Base-by-base conservation (phyloP, 2,888 invertebrate genomes). In the Halictus ligatus region DNA sequence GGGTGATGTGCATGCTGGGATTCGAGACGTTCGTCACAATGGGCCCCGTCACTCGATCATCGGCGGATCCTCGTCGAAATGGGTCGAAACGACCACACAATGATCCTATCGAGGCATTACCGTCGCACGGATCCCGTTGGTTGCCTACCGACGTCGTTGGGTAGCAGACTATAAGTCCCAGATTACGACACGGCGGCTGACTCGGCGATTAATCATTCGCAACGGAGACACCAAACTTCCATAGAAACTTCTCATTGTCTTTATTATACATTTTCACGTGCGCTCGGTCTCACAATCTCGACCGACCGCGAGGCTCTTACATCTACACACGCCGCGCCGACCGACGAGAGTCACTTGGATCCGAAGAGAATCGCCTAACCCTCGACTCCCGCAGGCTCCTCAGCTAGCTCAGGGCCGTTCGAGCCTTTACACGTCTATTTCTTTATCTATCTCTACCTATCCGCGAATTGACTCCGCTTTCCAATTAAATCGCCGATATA, bases 11-110 rank as follows among this genome's bases (percentile, higher is more conserved):
- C 69, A 78, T 64, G 80, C 80, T 46, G 83, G 60, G 60, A 60
- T 74, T 80, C 80, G 79, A 81, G 83, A 76, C 75, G 73, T 58
- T 82, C 85, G 1, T 76, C 71, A 86, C 83, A 85, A 89, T 88
- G 81, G 85, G 46, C 46, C 50, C 50, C 13, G 40, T 69, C 73
- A 74, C 73, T 84, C 67, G 83, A 54, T 67, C 75, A 48, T 60
- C 75, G 67, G n/a, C 43, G 40, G 64, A 58, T 78, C 71, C 58
- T 54, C 67, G 60, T 48, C 64, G 73, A 74, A 79, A 77, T 60
- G 72, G 78, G 75, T 83, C 76, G 75, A n/a, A 85, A 77, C n/a
- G 58, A n/a, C 58, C 58, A 58, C 10, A 12, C 58, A 25, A 58
- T 50, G 48, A 75, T 60, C 71, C 69, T 58, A 71, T 8, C 46